Base-by-base conservation (phyloP, 2,113 vertebrate genomes). In the Alouatta palliata region DNA sequence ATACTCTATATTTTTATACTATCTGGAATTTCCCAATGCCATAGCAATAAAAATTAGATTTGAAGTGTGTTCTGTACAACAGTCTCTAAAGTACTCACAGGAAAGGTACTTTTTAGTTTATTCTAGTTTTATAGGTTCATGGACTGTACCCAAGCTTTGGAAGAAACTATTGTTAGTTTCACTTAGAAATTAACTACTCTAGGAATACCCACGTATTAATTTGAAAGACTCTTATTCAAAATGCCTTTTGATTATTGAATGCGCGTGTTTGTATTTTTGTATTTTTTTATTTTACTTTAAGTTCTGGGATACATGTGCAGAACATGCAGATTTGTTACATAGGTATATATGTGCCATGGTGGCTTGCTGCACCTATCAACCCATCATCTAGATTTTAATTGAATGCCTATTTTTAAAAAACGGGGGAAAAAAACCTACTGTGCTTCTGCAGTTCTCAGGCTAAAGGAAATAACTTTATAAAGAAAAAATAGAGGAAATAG, bases 61-160 rank as follows among this genome's bases (percentile, higher is more conserved):
- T 81, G 49, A 85, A 58, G 40, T 80, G 49, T 89, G 79, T 95
- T 96, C 58, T 90, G 71, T 61, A 96, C 20, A 82, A 84, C 25
- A 77, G 20, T 86, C 90, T 96, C 94, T 93, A 90, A 96, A 95
- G 87, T 77, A 73, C 70, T 94, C 76, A 89, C 13, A 94, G 58
- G 64, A 94, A 95, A 82, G 89, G 84, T 95, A 95, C 94, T 96
- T 98, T 94, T 90, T 95, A 82, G 79, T 87, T 73, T 87, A 77
- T 89, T 96, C 64, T 88, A 49, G 86, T 92, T 92, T 90, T 91
- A 77, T 20, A 90, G 49, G 49, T 94, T 92, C 56, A 25, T 40
- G 30, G 40, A 88, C 68, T 90, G 19, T 75, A 70, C 23, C 84
- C 40, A 94, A 19, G 35, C 93, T 92, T 95, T 70, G 20, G 20